A percentile compares a stretch with the other conserved stretches of the same genome.
These are phyloP conservation scores for Tipula helvola DNA, from an alignment of 2,888 invertebrate genomes.

Conservation along the genomic window DNA sequence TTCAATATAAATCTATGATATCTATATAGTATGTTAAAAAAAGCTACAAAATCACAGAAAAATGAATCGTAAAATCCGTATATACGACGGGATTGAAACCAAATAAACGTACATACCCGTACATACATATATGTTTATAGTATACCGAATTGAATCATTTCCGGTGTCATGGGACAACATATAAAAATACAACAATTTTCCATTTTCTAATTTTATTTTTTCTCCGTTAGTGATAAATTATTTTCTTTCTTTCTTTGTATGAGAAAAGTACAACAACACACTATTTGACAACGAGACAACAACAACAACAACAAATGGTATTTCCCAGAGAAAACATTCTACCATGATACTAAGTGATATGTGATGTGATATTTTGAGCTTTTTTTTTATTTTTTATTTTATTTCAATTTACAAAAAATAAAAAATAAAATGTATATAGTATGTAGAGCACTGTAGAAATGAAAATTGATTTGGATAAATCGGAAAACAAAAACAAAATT, in stretches of 20 bases:
- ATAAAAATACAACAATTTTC: background rate
- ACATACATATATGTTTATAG: background rate
- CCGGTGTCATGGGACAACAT: background rate
- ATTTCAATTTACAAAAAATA: background rate
- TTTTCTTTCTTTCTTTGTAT: background rate
- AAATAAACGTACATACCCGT: background rate
- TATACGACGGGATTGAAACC: background rate
- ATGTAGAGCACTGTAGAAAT: background rate
- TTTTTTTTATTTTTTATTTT: background rate
- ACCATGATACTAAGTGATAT: background rate
- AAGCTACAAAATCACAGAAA: background rate
- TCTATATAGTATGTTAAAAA: background rate
- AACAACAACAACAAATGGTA: background rate
- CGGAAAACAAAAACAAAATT: background rate
- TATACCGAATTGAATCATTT: background rate
- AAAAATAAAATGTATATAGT: background rate
- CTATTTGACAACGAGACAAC: background rate
- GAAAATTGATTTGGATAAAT: background rate
- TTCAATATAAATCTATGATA: background rate
- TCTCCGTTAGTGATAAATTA: background rate
- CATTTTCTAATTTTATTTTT: background rate
- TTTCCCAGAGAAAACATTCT: background rate
- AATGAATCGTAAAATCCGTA: background rate
- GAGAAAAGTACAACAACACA: background rate
- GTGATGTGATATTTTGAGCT: background rate